phyloP scores from a whole-genome alignment of 30 jellyfish, hydroid and myxozoan genomes.

The Hydractinia echinata region DNA sequence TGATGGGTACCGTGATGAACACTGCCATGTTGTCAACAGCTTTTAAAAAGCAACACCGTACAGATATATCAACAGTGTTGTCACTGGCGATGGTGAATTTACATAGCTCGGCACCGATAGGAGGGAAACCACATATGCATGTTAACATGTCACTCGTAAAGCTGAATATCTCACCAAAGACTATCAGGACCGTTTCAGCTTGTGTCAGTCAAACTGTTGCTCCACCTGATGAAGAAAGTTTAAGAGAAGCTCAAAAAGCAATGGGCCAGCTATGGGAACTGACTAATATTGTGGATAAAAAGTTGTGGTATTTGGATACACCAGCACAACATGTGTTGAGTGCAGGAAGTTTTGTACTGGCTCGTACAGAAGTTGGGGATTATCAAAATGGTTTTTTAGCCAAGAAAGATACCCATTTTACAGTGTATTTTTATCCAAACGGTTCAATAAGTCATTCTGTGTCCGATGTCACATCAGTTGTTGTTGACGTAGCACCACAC shows the following conservation, averaged over 20 bases:
- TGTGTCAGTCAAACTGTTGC: constrained; percentile 34
- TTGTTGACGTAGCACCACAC: constrained; percentile 66
- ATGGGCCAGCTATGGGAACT: constrained; percentile 28
- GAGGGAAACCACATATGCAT: constrained; percentile 83
- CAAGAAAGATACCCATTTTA: constrained; percentile 77
- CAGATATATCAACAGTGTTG: constrained; percentile 60
- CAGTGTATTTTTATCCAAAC: constrained; percentile 78
- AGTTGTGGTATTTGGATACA: constrained; percentile 32
- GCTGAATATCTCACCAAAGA: constrained; percentile 73
- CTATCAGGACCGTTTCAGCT: constrained; percentile 71
- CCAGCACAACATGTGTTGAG: constrained; percentile 42
- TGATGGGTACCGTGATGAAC: constrained; percentile 33
- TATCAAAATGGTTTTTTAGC: constrained; percentile 81
- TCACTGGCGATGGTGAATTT: constrained; percentile 45
- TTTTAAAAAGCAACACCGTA: constrained; percentile 57
- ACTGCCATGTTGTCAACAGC: constrained; percentile 59
- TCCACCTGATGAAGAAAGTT: constrained; percentile 9
- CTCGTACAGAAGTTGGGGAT: constrained; percentile 69
- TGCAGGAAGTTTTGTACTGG: constrained; percentile 95
- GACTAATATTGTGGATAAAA: constrained; percentile 6
- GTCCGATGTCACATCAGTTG: constrained; percentile 69
- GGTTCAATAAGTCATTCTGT: constrained; percentile 71
- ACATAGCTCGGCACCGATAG: constrained; percentile 71
- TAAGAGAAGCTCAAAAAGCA: constrained; percentile 26
- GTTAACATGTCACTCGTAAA: constrained; percentile 42